phyloP scores from a whole-genome alignment of 2,113 vertebrate genomes.

The Tragelaphus strepsiceros region DNA sequence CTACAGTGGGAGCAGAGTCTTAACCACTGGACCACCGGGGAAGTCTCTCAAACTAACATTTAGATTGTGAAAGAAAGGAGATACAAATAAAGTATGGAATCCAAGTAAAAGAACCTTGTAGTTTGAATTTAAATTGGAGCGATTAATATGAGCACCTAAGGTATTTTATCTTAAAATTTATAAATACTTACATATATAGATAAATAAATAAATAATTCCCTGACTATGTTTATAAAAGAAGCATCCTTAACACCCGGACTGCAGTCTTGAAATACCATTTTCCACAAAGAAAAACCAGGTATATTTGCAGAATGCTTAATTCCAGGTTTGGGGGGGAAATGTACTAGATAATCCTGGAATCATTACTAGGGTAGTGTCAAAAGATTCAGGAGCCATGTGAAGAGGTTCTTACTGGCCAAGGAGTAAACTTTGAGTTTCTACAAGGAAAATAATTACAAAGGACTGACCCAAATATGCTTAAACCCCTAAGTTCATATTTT shows the following conservation, averaged over 20 bases:
- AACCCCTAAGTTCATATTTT: neutral
- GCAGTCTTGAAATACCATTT: neutral
- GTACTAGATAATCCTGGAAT: neutral
- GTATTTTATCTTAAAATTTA: neutral
- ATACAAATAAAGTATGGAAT: neutral
- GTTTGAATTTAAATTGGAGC: neutral
- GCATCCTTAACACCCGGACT: neutral
- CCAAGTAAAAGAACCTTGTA: neutral
- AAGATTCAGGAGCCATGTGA: neutral
- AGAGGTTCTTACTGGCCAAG: neutral
- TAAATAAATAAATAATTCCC: neutral
- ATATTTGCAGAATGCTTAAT: neutral
- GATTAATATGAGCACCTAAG: neutral
- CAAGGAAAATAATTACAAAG: neutral
- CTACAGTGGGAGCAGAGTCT: neutral
- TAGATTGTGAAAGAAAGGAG: neutral
- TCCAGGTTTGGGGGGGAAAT: neutral
- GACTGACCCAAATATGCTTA: constrained; percentile 10
- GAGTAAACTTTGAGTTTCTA: neutral
- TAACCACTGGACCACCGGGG: neutral
- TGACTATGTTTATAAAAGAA: neutral
- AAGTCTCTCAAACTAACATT: neutral
- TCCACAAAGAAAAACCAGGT: neutral
- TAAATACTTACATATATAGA: neutral
- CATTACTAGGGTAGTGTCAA: neutral